Percentiles rank a stretch among this genome's conserved stretches.
phyloP scores from a whole-genome alignment of 2,113 vertebrate genomes.

The human region GRCh38 chr21:25067501-25068000 shows the following conservation, averaged over 20 bases:
- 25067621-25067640: neutral
- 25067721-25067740: neutral
- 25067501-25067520: neutral
- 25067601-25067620: neutral
- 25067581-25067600: conserved; percentile 16
- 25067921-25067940: neutral
- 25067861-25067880: neutral
- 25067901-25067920: neutral
- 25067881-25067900: neutral
- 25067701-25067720: neutral
- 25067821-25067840: neutral
- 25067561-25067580: neutral
- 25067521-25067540: neutral
- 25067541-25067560: neutral
- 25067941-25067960: neutral
- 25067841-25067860: neutral
- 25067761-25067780: neutral
- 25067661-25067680: neutral
- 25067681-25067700: neutral
- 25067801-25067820: neutral
- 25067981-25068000: conserved; percentile 32
- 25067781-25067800: neutral
- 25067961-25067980: neutral
- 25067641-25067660: neutral
- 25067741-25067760: neutral